Evolutionary conservation across 2,888 invertebrate species (phyloP), one percentile per base, ranked within the genome.

Genomic region (Zygaena filipendulae): DNA sequence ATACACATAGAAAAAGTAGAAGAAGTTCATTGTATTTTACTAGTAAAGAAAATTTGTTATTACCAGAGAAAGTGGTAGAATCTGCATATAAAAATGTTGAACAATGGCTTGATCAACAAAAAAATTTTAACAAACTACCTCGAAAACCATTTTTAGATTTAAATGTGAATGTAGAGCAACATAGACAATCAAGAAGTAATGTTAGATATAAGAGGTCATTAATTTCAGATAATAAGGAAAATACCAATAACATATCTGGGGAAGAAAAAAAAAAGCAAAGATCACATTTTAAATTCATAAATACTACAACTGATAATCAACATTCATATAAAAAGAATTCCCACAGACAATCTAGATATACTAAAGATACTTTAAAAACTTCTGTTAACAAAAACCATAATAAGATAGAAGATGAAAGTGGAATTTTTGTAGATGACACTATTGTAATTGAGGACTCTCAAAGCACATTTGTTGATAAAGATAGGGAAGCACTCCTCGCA

Each of bases 61-160:
- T n/a, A n/a, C n/a, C n/a, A n/a, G n/a, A n/a, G 14, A 59, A 47
- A 46, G 72, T 72, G 71, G 58, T 64, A 13, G 60, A 56, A 26
- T 51, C 54, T 11, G 47, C n/a, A n/a, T n/a, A 44, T 13, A 50
- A 42, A 23, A 57, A 59, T 52, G 68, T 79, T 6, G 47, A 63
- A 29, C 43, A 68, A 21, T 79, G 79, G 79, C 47, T 79, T 3
- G 52, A 56, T 23, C 52, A 53, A 26, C 59, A 49, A 52, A 48
- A 58, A 23, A 39, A 32, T 14, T 14, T 20, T 18, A 42, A 39
- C 13, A 45, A 41, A 27, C 26, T 49, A 19, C 23, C 41, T 22
- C 57, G 74, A 36, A 60, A 51, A 47, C 70, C 71, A 29, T 61
- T 77, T 36, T 38, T 56, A 32, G 66, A 71, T 41, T 40, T 77